phyloP scores from a whole-genome alignment of 2,797 vertebrate genomes.

The Tragelaphus oryx region DNA sequence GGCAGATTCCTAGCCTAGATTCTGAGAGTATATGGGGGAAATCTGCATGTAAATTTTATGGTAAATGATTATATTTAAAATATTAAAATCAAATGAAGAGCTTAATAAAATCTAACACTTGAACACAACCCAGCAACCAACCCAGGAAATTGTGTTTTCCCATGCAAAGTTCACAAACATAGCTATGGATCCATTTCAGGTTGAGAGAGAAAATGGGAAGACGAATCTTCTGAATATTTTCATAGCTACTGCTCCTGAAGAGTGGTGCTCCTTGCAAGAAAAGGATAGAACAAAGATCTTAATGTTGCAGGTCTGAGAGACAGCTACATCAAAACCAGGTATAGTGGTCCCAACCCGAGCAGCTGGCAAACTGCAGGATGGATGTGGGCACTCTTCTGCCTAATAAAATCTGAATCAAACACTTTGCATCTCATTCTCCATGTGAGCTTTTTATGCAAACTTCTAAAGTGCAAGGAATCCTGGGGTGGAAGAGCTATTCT shows the following conservation, averaged over 20 bases:
- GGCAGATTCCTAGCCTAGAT: conserved; percentile 39
- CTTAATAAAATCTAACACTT: not conserved
- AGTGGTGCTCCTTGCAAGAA: conserved; percentile 72
- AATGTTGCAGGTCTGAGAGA: conserved; percentile 75
- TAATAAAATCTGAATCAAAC: conserved; percentile 88
- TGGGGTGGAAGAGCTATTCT: conserved; percentile 88
- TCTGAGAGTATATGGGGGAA: not conserved
- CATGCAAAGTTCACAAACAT: conserved; percentile 22
- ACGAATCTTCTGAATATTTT: conserved; percentile 69
- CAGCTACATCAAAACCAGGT: conserved; percentile 80
- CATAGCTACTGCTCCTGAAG: conserved; percentile 70
- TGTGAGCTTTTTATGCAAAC: conserved; percentile 89
- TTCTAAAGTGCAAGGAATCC: conserved; percentile 89
- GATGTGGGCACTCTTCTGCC: conserved; percentile 82
- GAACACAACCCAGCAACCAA: not conserved
- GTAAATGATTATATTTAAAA: conserved; percentile 28
- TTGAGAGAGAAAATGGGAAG: conserved; percentile 6
- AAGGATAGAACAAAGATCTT: conserved; percentile 75
- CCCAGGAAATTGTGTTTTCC: conserved; percentile 2
- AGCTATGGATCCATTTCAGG: not conserved
- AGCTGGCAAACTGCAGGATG: conserved; percentile 77
- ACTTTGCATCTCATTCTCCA: conserved; percentile 88
- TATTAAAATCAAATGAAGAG: not conserved
- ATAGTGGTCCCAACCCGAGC: conserved; percentile 78
- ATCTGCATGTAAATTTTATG: conserved; percentile 15